These are phyloP conservation scores for Coptodon rendalli DNA, from an alignment of 2,113 vertebrate genomes.

Conservation along the genomic window DNA sequence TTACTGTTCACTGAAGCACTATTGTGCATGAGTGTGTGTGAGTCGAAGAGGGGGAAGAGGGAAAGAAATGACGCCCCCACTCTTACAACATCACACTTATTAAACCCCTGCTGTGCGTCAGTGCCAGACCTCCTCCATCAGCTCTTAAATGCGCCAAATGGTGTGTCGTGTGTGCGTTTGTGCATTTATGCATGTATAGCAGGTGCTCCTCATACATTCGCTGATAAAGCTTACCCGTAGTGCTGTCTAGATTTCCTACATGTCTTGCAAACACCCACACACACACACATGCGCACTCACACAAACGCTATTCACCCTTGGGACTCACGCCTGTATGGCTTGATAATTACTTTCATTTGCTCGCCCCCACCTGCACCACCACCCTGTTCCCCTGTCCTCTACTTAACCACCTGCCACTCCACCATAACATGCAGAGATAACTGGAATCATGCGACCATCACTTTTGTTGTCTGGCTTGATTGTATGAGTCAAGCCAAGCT, in stretches of 20 bases:
- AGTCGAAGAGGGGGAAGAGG: background rate
- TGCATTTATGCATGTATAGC: constrained; percentile 35
- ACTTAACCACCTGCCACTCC: constrained; percentile 66
- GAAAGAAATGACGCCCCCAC: background rate
- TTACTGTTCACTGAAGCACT: constrained; percentile 3
- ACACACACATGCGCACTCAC: background rate
- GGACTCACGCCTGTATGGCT: constrained; percentile 47
- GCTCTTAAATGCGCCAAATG: constrained; percentile 35
- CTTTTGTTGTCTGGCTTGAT: background rate
- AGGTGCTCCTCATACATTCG: constrained; percentile 35
- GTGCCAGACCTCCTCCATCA: constrained; percentile 44
- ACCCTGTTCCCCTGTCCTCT: constrained; percentile 10
- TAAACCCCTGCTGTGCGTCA: constrained; percentile 47
- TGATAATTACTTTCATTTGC: constrained; percentile 67
- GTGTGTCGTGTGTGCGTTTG: background rate
- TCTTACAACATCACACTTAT: constrained; percentile 33
- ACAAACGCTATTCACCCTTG: constrained; percentile 42
- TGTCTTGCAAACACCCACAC: background rate
- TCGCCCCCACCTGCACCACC: background rate
- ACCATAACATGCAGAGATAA: constrained; percentile 27
- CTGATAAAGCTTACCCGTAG: constrained; percentile 44
- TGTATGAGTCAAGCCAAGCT: background rate
- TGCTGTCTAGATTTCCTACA: background rate
- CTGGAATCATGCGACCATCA: constrained; percentile 5
- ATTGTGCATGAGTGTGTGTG: background rate